A percentile compares a stretch with the other conserved stretches of the same genome.
Evolutionary conservation across 2,888 invertebrate species (phyloP).

Genomic region (Nephrotoma guestfalica): DNA sequence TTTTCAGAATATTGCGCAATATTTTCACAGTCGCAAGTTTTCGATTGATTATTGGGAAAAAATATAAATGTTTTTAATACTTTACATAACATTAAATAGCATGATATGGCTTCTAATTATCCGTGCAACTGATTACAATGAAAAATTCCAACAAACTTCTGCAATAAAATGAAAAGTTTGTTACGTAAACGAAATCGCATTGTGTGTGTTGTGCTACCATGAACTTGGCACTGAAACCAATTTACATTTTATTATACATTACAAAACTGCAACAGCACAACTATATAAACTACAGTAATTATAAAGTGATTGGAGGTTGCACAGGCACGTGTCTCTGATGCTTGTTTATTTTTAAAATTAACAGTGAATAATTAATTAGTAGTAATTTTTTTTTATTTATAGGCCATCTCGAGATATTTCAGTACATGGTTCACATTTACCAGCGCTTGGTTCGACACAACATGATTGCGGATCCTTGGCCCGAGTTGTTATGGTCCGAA

Average conservation of each 20-base stretch:
- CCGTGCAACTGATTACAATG: neutral
- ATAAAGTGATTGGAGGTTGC: neutral
- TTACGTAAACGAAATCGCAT: neutral
- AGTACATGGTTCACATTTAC: constrained; percentile 19
- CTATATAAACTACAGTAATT: neutral
- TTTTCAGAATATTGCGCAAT: no score
- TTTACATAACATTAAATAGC: neutral
- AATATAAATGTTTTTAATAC: no score
- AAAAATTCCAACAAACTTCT: neutral
- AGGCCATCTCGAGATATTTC: constrained; percentile 19
- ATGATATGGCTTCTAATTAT: neutral
- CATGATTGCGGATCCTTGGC: constrained; percentile 36
- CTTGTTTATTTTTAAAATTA: neutral
- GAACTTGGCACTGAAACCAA: neutral
- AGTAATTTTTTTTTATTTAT: constrained; percentile 9
- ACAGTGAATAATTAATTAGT: neutral
- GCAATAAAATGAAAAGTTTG: neutral
- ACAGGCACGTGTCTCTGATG: neutral
- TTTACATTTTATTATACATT: neutral
- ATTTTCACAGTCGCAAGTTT: no score
- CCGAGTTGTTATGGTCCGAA: constrained; percentile 51
- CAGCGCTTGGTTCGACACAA: constrained; percentile 18
- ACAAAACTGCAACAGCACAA: neutral
- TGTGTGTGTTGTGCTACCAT: neutral
- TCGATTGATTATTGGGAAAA: no score